These are phyloP conservation scores for Mareca penelope DNA, from an alignment of 2,797 vertebrate species.

Conservation along the genomic window DNA sequence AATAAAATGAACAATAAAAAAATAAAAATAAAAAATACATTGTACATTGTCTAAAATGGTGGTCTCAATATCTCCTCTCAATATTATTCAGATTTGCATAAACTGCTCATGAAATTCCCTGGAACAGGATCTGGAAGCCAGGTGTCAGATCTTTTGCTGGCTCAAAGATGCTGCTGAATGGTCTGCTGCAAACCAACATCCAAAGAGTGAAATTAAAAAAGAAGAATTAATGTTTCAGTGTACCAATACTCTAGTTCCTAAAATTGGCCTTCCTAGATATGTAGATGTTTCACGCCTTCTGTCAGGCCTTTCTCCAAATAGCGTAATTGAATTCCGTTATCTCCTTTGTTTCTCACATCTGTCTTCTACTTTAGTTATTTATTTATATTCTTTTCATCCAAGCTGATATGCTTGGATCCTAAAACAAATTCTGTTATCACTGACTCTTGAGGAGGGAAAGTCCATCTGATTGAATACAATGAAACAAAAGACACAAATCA, in stretches of 20 bases:
- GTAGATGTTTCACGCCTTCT: constrained; percentile 52
- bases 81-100: constrained; percentile 24
- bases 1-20: background rate
- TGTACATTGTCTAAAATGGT: background rate
- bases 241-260: constrained; percentile 9
- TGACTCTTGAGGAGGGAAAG: background rate
- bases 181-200: constrained; percentile 58
- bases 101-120: background rate
- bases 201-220: constrained; percentile 65
- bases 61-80: constrained; percentile 42
- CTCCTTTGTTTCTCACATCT: constrained; percentile 51
- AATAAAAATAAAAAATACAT: background rate
- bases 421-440: background rate
- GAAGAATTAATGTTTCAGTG: constrained; percentile 68
- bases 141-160: constrained; percentile 50
- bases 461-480: background rate
- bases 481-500: background rate
- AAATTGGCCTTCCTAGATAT: constrained; percentile 44
- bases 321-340: constrained; percentile 67
- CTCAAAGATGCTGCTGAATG: constrained; percentile 50
- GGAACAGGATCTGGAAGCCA: background rate
- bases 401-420: background rate
- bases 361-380: constrained; percentile 26
- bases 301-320: constrained; percentile 67
- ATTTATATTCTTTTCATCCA: constrained; percentile 41